phyloP scores from a whole-genome alignment of 2,113 vertebrate species.

The Fregetta grallaria region DNA sequence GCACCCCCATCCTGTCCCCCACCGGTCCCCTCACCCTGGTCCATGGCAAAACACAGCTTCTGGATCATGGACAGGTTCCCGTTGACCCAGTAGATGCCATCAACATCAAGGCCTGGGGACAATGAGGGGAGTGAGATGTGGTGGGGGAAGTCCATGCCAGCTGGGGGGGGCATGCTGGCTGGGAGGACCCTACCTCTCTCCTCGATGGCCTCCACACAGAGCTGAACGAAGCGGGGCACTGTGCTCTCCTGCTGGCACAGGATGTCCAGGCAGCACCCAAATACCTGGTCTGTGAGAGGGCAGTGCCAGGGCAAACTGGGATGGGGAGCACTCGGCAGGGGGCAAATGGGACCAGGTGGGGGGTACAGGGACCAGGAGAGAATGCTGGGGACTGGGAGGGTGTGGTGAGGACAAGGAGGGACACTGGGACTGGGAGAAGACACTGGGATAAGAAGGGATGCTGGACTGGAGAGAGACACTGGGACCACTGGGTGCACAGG shows the following conservation, averaged over 20 bases:
- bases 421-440: too few species aligned
- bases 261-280: slow-evolving; percentile 87
- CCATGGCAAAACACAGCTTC: slow-evolving; percentile 88
- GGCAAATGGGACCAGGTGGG: neutral
- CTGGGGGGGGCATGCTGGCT: neutral
- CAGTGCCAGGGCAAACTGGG: neutral
- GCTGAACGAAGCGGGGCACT: slow-evolving; percentile 85
- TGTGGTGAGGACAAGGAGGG: neutral
- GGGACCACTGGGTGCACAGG: neutral
- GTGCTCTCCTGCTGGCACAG: slow-evolving; percentile 86
- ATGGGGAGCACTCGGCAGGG: neutral
- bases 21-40: slow-evolving; percentile 79
- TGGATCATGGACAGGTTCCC: slow-evolving; percentile 92
- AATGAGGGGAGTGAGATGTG: neutral
- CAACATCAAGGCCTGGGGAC: slow-evolving; percentile 82
- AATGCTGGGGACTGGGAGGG: too few species aligned
- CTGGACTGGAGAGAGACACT: neutral
- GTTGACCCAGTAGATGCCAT: slow-evolving; percentile 92
- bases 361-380: neutral
- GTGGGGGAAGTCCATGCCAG: neutral
- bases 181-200: slow-evolving; percentile 77
- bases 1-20: neutral
- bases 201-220: slow-evolving; percentile 87
- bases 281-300: slow-evolving; percentile 86
- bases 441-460: neutral